Conservation (phyloP, 2,113 vertebrate species). For the Nothoprocta pentlandii region DNA sequence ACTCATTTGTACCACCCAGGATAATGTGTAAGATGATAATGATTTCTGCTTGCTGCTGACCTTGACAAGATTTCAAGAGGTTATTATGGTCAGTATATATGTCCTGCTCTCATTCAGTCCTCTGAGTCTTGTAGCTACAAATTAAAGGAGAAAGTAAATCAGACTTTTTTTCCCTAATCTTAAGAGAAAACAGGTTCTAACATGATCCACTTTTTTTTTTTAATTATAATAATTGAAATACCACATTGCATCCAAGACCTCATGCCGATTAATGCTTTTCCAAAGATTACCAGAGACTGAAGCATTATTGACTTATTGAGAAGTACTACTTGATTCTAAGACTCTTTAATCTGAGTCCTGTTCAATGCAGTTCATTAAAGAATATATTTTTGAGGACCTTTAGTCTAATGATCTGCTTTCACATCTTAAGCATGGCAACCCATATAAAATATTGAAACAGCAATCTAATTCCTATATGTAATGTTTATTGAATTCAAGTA, state of each 20-base stretch:
- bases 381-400: neutral
- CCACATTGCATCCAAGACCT: slow-evolving; percentile 44
- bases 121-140: neutral
- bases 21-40: slow-evolving; percentile 24
- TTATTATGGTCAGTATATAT: neutral
- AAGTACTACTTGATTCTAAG: slow-evolving; percentile 23
- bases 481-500: neutral
- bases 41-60: slow-evolving; percentile 18
- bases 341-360: slow-evolving; percentile 28
- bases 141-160: slow-evolving; percentile 29
- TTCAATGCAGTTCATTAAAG: slow-evolving; percentile 47
- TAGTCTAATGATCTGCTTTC: neutral
- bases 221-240: slow-evolving; percentile 38
- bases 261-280: slow-evolving; percentile 28
- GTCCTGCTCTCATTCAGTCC: neutral
- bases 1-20: neutral
- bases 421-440: neutral
- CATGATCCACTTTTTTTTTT: slow-evolving; percentile 3
- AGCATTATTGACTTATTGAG: slow-evolving; percentile 23
- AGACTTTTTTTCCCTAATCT: neutral
- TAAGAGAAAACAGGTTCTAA: slow-evolving; percentile 48
- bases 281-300: slow-evolving; percentile 35
- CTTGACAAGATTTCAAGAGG: slow-evolving; percentile 26
- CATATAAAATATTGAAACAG: neutral
- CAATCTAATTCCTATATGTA: neutral